Evolutionary conservation across 2,888 invertebrate genomes (phyloP).

Genomic region (Patella depressa): DNA sequence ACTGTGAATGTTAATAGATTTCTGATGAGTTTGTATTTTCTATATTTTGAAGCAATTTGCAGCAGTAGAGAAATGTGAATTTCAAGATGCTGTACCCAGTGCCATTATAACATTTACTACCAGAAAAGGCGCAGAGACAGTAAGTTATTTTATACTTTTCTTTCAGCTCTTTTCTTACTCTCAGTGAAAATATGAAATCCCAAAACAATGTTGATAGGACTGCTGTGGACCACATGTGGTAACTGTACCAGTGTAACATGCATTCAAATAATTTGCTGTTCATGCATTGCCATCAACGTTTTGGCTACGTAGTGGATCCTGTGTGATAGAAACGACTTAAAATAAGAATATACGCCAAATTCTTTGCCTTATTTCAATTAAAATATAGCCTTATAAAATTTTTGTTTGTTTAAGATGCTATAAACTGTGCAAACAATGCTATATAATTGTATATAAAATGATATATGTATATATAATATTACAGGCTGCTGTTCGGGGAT

Average conservation of each 20-base stretch:
- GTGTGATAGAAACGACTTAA: no score
- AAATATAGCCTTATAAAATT: no score
- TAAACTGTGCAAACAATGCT: neutral
- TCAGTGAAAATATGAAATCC: no score
- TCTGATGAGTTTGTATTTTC: neutral
- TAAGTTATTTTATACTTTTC: constrained; percentile 33
- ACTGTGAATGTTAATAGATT: no score
- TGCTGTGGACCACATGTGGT: no score
- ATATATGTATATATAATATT: constrained; percentile 15
- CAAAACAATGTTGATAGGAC: neutral
- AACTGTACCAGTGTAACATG: no score
- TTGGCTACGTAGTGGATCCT: no score
- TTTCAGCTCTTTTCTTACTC: no score
- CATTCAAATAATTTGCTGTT: no score
- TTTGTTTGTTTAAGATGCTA: neutral
- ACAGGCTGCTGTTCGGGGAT: constrained; percentile 61
- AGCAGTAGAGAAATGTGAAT: constrained; percentile 86
- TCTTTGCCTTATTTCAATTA: no score
- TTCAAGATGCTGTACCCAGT: constrained; percentile 83
- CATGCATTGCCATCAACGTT: no score
- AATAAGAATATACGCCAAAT: no score
- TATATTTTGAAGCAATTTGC: constrained; percentile 81
- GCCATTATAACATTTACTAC: constrained; percentile 83
- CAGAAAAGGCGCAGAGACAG: constrained; percentile 85
- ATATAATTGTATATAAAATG: neutral